A percentile compares a stretch with the other conserved stretches of the same genome.
Conservation (phyloP, 2,888 invertebrate species). For the Argyresthia goedartella region DNA sequence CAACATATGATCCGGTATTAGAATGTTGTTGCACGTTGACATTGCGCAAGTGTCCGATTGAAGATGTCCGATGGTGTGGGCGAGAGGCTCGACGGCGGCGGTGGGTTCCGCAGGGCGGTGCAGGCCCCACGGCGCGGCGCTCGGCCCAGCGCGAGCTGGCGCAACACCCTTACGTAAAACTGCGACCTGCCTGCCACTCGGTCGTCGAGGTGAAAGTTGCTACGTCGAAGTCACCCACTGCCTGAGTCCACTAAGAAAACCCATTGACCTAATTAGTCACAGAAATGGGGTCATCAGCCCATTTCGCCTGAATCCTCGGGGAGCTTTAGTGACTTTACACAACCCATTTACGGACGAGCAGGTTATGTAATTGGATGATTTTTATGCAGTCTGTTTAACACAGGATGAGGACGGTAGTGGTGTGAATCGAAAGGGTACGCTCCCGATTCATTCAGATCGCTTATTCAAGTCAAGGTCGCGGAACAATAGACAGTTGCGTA, state of each 20-base stretch:
- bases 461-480: conserved; percentile 54
- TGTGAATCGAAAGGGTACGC: not conserved
- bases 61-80: conserved; percentile 19
- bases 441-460: too few relatives aligned
- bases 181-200: conserved; percentile 34
- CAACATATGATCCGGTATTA: too few relatives aligned
- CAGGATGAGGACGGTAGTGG: too few relatives aligned
- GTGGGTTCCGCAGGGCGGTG: conserved; percentile 58
- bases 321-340: too few relatives aligned
- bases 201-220: conserved; percentile 46
- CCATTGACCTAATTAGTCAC: not conserved
- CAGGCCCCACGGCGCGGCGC: conserved; percentile 5
- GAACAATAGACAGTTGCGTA: conserved; percentile 46
- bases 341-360: not conserved
- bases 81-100: conserved; percentile 51
- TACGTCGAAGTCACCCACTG: conserved; percentile 22
- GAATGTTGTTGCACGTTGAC: too few relatives aligned
- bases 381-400: too few relatives aligned
- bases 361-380: not conserved
- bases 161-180: conserved; percentile 67
- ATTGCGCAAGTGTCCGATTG: not conserved
- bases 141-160: conserved; percentile 39
- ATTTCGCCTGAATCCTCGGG: conserved; percentile 1
- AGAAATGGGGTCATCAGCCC: not conserved
- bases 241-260: conserved; percentile 1